Evolutionary conservation across 1,140 invertebrate genomes (phyloP).

Genomic region (Heliconius hermathena): DNA sequence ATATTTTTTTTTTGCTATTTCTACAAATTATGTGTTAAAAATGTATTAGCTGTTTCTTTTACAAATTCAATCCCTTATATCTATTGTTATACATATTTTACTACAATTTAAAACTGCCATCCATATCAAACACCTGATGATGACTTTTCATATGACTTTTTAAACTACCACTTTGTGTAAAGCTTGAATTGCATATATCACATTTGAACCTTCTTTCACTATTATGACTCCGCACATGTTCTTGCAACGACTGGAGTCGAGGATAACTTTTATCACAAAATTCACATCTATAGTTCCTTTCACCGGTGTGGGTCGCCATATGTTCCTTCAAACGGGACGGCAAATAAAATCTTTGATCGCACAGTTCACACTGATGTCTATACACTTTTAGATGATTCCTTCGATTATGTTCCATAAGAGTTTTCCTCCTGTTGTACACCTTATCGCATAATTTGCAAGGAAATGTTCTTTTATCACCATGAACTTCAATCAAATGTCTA

Average conservation of each 20-base stretch:
- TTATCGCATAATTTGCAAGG: slow-evolving; percentile 71
- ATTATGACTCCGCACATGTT: slow-evolving; percentile 60
- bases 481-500: slow-evolving; percentile 66
- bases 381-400: slow-evolving; percentile 69
- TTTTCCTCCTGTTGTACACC: slow-evolving; percentile 71
- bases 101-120: slow-evolving; percentile 29
- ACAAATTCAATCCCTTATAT: too few relatives aligned
- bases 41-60: too few relatives aligned
- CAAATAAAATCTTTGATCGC: slow-evolving; percentile 68
- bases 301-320: slow-evolving; percentile 71
- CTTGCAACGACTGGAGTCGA: slow-evolving; percentile 62
- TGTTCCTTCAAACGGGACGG: slow-evolving; percentile 71
- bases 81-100: not conserved
- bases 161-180: slow-evolving; percentile 57
- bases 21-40: too few relatives aligned
- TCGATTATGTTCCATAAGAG: slow-evolving; percentile 68
- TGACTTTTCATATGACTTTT: slow-evolving; percentile 67
- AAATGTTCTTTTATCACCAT: slow-evolving; percentile 68
- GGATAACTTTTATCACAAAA: slow-evolving; percentile 74
- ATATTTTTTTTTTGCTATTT: too few relatives aligned
- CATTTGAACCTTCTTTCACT: slow-evolving; percentile 63
- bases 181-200: slow-evolving; percentile 57
- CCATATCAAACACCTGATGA: slow-evolving; percentile 48
- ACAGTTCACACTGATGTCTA: slow-evolving; percentile 68
- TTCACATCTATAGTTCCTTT: slow-evolving; percentile 69